phyloP scores from a whole-genome alignment of 2,797 vertebrate species.

The Diceros bicornis region DNA sequence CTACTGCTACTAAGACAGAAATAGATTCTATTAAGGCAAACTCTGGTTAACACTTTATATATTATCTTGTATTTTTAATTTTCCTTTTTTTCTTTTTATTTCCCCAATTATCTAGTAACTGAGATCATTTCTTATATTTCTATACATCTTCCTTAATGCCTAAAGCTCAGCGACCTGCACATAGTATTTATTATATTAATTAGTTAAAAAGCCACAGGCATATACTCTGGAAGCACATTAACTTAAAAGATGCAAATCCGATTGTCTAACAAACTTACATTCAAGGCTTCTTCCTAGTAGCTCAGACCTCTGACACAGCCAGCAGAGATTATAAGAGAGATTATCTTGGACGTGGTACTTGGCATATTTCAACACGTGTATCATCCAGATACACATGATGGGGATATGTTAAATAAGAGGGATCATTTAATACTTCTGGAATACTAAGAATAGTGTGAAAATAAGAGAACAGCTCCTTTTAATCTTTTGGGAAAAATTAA shows the following conservation, averaged over 20 bases:
- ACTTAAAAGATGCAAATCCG: constrained; percentile 52
- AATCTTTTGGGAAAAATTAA: neutral
- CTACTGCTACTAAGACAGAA: neutral
- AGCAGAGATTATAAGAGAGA: neutral
- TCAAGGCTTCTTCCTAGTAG: constrained; percentile 22
- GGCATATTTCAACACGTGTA: neutral
- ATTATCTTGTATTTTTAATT: neutral
- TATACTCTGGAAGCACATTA: neutral
- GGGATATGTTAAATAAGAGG: neutral
- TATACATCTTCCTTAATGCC: neutral
- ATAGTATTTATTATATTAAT: constrained; percentile 15
- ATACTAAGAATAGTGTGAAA: neutral
- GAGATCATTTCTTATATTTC: neutral
- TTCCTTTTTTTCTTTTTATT: neutral
- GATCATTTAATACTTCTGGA: neutral
- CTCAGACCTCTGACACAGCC: neutral
- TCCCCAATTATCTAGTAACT: neutral
- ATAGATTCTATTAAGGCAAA: neutral
- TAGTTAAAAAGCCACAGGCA: constrained; percentile 35
- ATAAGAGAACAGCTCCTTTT: neutral
- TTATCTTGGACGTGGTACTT: neutral
- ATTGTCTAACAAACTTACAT: constrained; percentile 39
- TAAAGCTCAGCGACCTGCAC: neutral
- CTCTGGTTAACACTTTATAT: neutral
- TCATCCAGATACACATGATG: neutral